Base-by-base conservation (phyloP, 2,888 invertebrate species). In the Pantelozetes paolii region DNA sequence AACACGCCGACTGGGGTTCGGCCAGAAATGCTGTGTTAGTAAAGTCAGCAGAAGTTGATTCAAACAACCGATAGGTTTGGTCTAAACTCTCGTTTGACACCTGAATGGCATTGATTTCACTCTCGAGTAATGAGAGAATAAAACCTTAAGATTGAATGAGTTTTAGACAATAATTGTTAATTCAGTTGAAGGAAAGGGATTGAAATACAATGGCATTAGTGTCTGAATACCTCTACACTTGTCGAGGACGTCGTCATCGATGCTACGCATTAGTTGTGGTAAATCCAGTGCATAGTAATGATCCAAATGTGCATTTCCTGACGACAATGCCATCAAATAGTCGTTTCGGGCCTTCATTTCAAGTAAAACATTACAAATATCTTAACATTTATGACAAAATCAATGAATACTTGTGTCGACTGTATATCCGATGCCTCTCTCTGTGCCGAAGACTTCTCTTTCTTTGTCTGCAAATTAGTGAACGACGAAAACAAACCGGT, bases 261-360 rank as follows among this genome's bases (percentile, higher is more conserved):
- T 64, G n/a, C 9, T 87, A 83, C 85, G 84, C 89, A 95, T 91
- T 78, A 94, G 89, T 71, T 89, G 87, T 82, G 94, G 94, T 50
- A 97, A 86, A 84, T 97, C 96, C 77, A 91, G 89, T 74, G 92
- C 88, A 83, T 93, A 96, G 83, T 95, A 97, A 77, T 91, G 88
- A 78, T 88, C 88, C 83, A 90, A 92, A 83, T 97, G 96, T 71
- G 96, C 94, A 82, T 96, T 97, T 57, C 94, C 92, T 28, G 94
- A 91, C 0, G 94, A 89, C 78, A 96, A 87, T 81, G 91, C 90
- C 77, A 97, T 86, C 71, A 97, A 85, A 82, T 96, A 97, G 82
- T 96, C 96, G 82, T 97, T 97, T 78, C 97, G 86, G 36, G 96
- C 94, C 74, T 67, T 36, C n/a, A 67, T 26, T 62, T 5, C 8